Percentiles rank a stretch among this genome's conserved stretches.
Conservation (phyloP, 2,113 vertebrate genomes). For the Gymnobelideus leadbeateri region DNA sequence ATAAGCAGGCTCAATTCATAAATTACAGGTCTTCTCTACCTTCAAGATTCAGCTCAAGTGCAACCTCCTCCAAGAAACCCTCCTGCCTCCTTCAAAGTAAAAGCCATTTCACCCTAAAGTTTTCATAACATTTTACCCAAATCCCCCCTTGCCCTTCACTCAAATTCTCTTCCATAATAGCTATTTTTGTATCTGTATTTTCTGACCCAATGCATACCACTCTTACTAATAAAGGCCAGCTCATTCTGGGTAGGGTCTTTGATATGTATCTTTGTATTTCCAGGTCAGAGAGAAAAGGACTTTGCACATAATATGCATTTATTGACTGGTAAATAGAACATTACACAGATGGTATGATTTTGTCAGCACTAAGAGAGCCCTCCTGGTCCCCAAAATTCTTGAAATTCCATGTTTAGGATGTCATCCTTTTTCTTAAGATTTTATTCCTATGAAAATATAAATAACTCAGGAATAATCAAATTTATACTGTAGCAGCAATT, state of each 20-base stretch:
- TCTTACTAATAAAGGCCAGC: not conserved
- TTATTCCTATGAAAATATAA: not conserved
- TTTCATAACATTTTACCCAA: not conserved
- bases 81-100: not conserved
- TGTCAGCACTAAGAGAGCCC: not conserved
- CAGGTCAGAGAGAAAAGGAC: not conserved
- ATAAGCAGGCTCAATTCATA: not conserved
- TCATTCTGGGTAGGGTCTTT: not conserved
- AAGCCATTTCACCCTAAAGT: not conserved
- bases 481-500: not conserved
- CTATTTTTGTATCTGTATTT: not conserved
- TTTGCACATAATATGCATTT: not conserved
- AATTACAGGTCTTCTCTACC: not conserved
- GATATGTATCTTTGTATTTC: not conserved
- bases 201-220: not conserved
- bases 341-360: not conserved
- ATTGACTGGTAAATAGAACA: not conserved
- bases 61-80: not conserved
- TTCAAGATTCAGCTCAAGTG: not conserved
- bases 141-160: not conserved
- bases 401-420: not conserved
- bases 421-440: not conserved
- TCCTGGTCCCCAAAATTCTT: not conserved
- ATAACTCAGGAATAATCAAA: not conserved
- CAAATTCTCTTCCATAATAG: not conserved